phyloP scores from a whole-genome alignment of 2,113 vertebrate genomes.

The Bagarius yarrelli region DNA sequence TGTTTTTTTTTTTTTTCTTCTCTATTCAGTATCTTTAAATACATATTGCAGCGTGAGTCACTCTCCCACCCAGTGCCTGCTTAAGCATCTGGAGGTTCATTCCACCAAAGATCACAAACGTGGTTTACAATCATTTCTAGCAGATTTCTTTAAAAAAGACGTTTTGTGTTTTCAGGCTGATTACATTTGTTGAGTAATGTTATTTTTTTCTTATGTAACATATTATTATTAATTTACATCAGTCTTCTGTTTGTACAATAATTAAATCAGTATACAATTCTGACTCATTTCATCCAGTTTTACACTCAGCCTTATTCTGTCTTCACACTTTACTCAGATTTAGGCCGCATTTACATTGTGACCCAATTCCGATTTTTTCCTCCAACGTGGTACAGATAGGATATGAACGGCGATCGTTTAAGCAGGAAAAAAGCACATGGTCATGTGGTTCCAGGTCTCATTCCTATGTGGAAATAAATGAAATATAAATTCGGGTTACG shows the following conservation, averaged over 20 bases:
- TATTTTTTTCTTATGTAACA: not conserved
- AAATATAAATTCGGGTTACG: too few species aligned
- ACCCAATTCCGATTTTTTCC: too few species aligned
- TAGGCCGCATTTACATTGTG: too few species aligned
- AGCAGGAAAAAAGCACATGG: too few species aligned
- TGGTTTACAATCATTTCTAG: not conserved
- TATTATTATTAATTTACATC: not conserved
- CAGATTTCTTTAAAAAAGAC: not conserved
- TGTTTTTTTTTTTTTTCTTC: not conserved
- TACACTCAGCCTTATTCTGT: too few species aligned
- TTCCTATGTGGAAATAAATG: too few species aligned
- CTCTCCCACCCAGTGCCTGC: constrained; percentile 33
- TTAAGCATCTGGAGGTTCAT: constrained; percentile 27
- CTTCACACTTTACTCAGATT: too few species aligned
- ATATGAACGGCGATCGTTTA: too few species aligned
- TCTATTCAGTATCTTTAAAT: constrained; percentile 7
- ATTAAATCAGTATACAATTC: not conserved
- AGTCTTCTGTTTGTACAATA: not conserved
- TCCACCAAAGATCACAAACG: not conserved
- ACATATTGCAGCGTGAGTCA: constrained; percentile 35
- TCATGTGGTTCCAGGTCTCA: too few species aligned
- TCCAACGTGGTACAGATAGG: too few species aligned
- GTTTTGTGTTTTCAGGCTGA: not conserved
- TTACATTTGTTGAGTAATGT: not conserved
- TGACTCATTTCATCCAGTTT: not conserved